These are phyloP conservation scores for Lamellibrachia luymesi DNA, from an alignment of 1,140 invertebrate genomes.

Conservation along the genomic window DNA sequence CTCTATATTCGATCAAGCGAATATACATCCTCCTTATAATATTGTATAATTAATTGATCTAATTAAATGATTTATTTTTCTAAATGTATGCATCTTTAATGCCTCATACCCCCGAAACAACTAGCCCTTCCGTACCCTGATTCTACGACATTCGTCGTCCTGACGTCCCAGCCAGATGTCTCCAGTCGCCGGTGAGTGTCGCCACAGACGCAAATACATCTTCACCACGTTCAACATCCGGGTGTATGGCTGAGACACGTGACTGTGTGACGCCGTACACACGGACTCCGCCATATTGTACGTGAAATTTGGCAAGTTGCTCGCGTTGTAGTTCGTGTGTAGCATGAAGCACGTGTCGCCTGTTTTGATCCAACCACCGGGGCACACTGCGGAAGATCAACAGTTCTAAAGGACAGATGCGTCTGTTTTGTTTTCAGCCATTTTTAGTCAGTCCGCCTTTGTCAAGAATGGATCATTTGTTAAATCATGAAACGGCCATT, in stretches of 20 bases:
- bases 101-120: background rate
- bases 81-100: no score
- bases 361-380: background rate
- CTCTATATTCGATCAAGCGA: no score
- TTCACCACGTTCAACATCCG: background rate
- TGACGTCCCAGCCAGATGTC: background rate
- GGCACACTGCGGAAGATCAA: background rate
- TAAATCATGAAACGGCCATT: no score
- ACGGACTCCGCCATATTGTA: background rate
- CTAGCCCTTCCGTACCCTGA: background rate
- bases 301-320: background rate
- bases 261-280: background rate
- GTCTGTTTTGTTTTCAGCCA: no score
- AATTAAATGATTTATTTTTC: no score
- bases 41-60: background rate
- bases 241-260: background rate
- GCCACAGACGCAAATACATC: conserved; percentile 11
- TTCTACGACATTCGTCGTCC: background rate
- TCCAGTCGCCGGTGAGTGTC: background rate
- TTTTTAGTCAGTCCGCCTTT: background rate
- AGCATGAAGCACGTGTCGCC: background rate
- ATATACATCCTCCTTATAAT: background rate
- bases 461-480: background rate
- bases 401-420: background rate
- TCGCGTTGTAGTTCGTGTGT: background rate